Conservation (phyloP, 92 coral and sea anemone species). For the Montipora capitata region DNA sequence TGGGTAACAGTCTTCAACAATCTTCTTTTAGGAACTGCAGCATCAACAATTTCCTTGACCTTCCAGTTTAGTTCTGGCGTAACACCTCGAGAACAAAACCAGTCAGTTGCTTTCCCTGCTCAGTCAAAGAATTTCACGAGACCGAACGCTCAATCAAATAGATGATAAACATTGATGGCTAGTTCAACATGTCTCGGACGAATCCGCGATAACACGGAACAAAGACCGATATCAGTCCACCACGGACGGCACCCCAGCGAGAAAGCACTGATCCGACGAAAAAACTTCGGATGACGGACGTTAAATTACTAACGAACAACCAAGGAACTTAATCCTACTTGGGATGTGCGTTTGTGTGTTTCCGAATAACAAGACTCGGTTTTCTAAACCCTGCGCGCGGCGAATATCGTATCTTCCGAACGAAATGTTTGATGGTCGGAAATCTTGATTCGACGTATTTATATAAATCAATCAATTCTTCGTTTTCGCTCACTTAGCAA, state of each 20-base stretch:
- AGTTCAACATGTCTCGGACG: background rate
- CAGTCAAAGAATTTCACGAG: constrained; percentile 71
- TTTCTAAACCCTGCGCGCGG: too few relatives aligned
- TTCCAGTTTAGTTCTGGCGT: constrained; percentile 66
- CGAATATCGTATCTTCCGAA: too few relatives aligned
- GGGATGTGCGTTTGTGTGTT: too few relatives aligned
- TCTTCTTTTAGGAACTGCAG: constrained; percentile 64
- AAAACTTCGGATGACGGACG: too few relatives aligned
- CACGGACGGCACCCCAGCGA: too few relatives aligned
- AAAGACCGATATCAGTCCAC: background rate
- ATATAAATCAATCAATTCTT: too few relatives aligned
- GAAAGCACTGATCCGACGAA: background rate
- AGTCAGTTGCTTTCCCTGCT: constrained; percentile 54
- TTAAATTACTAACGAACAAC: too few relatives aligned
- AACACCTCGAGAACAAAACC: constrained; percentile 54
- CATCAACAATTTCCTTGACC: constrained; percentile 85
- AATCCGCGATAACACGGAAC: background rate
- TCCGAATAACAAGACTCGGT: too few relatives aligned
- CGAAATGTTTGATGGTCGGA: too few relatives aligned
- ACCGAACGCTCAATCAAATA: constrained; percentile 64
- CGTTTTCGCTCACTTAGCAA: too few relatives aligned
- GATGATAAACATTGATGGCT: constrained; percentile 6
- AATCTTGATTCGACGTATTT: too few relatives aligned
- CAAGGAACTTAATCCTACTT: too few relatives aligned
- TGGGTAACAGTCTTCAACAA: background rate